These are phyloP conservation scores for Sinocyclocheilus grahami DNA, from an alignment of 2,113 vertebrate species.

Conservation along the genomic window DNA sequence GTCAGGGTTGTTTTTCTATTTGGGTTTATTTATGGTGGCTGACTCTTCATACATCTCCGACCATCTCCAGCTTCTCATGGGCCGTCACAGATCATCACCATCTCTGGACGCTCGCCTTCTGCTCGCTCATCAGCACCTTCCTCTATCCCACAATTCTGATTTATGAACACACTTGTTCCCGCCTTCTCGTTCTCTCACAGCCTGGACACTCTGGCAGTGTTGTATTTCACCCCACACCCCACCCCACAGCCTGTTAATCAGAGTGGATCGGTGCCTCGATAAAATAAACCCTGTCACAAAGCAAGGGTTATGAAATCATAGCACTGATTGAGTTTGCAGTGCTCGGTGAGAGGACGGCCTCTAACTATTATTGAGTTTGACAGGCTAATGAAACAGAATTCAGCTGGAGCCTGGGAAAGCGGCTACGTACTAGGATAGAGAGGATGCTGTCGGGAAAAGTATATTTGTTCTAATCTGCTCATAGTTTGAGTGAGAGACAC, in stretches of 20 bases:
- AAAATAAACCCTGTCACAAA: conserved; percentile 86
- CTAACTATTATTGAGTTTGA: conserved; percentile 78
- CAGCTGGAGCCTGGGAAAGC: neutral
- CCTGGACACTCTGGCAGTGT: conserved; percentile 57
- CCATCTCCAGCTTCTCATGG: conserved; percentile 68
- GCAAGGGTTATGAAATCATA: conserved; percentile 90
- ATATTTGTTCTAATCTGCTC: conserved; percentile 42
- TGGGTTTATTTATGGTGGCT: conserved; percentile 67
- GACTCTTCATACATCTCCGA: conserved; percentile 58
- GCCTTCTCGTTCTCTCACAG: conserved; percentile 35
- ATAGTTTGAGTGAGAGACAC: neutral
- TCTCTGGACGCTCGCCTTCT: conserved; percentile 50
- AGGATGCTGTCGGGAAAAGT: conserved; percentile 14
- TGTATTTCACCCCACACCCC: conserved; percentile 66
- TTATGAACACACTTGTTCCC: conserved; percentile 61
- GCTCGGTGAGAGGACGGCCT: conserved; percentile 67
- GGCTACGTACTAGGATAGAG: neutral
- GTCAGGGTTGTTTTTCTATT: conserved; percentile 54
- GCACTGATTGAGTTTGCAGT: conserved; percentile 83
- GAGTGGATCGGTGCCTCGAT: conserved; percentile 79
- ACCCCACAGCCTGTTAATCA: conserved; percentile 70
- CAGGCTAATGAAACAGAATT: conserved; percentile 74
- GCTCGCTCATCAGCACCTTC: conserved; percentile 70
- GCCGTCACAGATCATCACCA: conserved; percentile 68
- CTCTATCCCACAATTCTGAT: conserved; percentile 70